Base-by-base conservation (phyloP, 2,113 vertebrate species). In the Sciurus niger region DNA sequence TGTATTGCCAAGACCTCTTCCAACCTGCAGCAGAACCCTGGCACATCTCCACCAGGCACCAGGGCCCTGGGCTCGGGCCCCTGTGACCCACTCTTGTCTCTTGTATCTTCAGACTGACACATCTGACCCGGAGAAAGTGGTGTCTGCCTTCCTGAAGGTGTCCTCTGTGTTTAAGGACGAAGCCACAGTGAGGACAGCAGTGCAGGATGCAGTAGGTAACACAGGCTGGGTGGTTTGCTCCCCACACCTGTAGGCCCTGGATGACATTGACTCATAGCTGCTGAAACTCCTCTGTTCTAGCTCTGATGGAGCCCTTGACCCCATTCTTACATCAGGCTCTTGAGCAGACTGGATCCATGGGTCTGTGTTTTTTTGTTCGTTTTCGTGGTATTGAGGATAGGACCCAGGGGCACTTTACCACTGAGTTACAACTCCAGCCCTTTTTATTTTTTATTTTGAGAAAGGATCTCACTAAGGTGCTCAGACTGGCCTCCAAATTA, bases 81-180 rank as follows among this genome's bases (percentile, higher is more conserved):
- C n/a, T 30, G 13, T 85, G 48, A 93, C 70, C 22, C 14, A 9
- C 24, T 2, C 0, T 24, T 96, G 4, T 58, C 55, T 63, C 91
- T 8, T 89, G 17, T 87, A 6, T 96, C 20, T 89, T 92, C 93
- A 99, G 99, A 99, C 99, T 93, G 99, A 99, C 63, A 99, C 99
- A 40, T 97, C 98, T 2, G 99, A 99, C 48, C 98, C 99, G 2
- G 97, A 98, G 60, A 99, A 99, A 97, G 99, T 99, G 67, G 99
- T 99, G 4, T 98, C 98, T 46, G 98, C 99, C 67, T 99, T 99
- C 87, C 98, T 99, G 88, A 99, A 99, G 98, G 99, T 99, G 97
- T 99, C 99, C 0, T 99, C 99, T 0, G 99, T 99, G 96, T 99
- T 99, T 98, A 99, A 99, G 97, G 99, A 99, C 20, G 99, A 99